Evolutionary conservation across 2,797 vertebrate genomes (phyloP).

Genomic region (Botia kubotai): DNA sequence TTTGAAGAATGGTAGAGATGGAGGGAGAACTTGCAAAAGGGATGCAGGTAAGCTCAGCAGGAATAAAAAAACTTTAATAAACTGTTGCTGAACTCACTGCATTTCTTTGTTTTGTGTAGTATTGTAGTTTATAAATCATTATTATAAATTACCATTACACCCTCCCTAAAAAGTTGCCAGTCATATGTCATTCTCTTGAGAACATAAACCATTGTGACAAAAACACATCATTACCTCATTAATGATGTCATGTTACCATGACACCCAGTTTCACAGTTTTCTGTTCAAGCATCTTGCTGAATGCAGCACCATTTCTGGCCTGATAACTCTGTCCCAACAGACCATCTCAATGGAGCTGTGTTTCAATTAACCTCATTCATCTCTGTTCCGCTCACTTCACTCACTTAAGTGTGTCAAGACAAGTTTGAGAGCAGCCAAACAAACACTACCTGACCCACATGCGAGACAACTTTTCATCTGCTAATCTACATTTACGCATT

Average conservation of each 20-base stretch:
- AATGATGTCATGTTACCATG: constrained; percentile 29
- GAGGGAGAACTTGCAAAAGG: constrained; percentile 49
- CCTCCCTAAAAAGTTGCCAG: no score
- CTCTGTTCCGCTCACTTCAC: constrained; percentile 20
- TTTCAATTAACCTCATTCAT: constrained; percentile 62
- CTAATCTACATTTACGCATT: no score
- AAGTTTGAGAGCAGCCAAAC: constrained; percentile 55
- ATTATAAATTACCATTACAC: neutral
- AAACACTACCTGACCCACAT: constrained; percentile 52
- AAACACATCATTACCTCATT: neutral
- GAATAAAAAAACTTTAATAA: neutral
- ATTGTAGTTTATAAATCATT: no score
- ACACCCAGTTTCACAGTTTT: neutral
- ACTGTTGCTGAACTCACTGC: neutral
- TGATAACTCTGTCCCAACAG: constrained; percentile 46
- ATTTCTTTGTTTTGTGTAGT: constrained; percentile 3
- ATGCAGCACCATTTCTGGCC: constrained; percentile 48
- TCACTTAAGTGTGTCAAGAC: constrained; percentile 56
- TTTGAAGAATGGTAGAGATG: constrained; percentile 46
- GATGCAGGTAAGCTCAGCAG: constrained; percentile 43
- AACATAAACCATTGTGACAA: neutral
- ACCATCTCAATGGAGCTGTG: constrained; percentile 34
- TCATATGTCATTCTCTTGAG: neutral
- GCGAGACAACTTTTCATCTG: constrained; percentile 26
- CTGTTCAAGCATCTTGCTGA: constrained; percentile 16